Evolutionary conservation across 2,797 vertebrate species (phyloP), one percentile per base, ranked within the genome.

Genomic region (Sebastes diploproa): DNA sequence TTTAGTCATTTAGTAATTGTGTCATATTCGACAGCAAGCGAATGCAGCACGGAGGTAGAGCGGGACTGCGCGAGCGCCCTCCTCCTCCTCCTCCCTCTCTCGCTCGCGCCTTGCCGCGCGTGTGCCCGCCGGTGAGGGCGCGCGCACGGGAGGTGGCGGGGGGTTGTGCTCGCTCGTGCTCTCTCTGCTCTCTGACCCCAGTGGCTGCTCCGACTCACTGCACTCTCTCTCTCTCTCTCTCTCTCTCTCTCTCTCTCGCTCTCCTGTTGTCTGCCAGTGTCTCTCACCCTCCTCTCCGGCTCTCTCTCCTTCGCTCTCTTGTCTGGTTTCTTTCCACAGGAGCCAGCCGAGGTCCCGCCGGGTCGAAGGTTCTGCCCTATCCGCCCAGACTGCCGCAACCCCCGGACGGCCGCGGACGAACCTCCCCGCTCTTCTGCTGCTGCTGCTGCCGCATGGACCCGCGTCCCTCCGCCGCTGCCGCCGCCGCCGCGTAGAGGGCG

Each of bases 301-400:
- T 85, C 83, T 55, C 61, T 32, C 55, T 29, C 74, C 60, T 62
- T 60, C 88, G 86, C 80, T 75, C 82, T 84, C 87, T 82, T 86
- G 86, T 88, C 92, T 91, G 92, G 90, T 91, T 94, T 91, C 89
- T 91, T 88, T 92, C 91, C 91, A 90, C 93, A 88, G 89, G 89
- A 90, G 94, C 94, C 94, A 93, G 94, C 94, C 92, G 95, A 95
- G 96, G 96, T 96, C 96, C 96, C 95, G 90, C 92, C 93, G 96
- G 97, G 97, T 98, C 97, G 97, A 96, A 98, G 97, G 97, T 97
- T 96, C 95, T 96, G 96, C 96, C 97, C 97, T 94, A 90, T 93
- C 94, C 92, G 94, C 95, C 88, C 94, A 93, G 92, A 94, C 94
- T 91, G 81, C 93, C 32, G 83, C 92, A 89, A 90, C 89, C 88